Evolutionary conservation across 1,140 invertebrate genomes (phyloP), one percentile per base, ranked within the genome.

Genomic region (Bombus impatiens): DNA sequence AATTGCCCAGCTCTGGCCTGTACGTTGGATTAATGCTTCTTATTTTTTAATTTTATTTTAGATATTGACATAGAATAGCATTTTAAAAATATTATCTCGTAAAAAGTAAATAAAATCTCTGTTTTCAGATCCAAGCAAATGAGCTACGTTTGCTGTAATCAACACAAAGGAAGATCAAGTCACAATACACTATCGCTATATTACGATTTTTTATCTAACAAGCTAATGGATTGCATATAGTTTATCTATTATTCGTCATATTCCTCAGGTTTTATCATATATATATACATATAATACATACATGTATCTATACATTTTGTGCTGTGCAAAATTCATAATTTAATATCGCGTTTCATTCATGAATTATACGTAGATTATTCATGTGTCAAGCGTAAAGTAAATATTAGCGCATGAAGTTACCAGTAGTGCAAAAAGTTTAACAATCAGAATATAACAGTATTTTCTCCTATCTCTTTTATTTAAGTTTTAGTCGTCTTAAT

Each of bases 111-210:
- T 37, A 3, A 74, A 57, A 25, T 53, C 72, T 84, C n/a, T 86
- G 78, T 67, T 90, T 89, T n/a, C 84, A 92, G 91, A 86, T 88
- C 57, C 75, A 87, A 79, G 65, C 81, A 42, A 91, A 92, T 42
- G 91, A 92, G 22, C 74, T 92, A 71, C 87, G 72, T 80, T 70
- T 91, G 75, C 88, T 92, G 87, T 92, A 92, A 92, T 72, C 86
- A 71, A 80, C 57, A 62, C 10, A 72, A 74, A 65, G 62, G 71
- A 37, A 37, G 40, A 85, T 25, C 28, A 25, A 84, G 15, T 74
- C 35, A 86, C 59, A 79, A 82, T 87, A 57, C 80, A 85, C 83
- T 84, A 82, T 86, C 76, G 84, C 79, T 79, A 59, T 87, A 78
- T 87, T 78, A 78, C 85, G 85, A 75, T 79, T 84, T 84, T 89